Conservation (phyloP, 2,113 vertebrate genomes). For the Sapajus apella region DNA sequence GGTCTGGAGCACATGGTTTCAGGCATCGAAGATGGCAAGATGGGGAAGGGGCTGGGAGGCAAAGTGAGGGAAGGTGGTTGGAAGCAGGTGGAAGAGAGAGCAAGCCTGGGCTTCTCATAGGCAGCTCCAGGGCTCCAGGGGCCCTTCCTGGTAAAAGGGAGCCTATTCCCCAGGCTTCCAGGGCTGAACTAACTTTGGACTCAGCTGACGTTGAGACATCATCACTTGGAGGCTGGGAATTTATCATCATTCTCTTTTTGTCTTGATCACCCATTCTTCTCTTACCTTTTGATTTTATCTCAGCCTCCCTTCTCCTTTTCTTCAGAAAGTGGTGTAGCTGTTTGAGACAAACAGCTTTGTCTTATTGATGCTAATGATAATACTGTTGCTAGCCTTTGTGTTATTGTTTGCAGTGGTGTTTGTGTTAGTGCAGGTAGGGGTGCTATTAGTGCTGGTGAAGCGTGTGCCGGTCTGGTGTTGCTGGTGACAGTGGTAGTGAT, state of each 20-base stretch:
- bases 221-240: neutral
- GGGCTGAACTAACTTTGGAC: neutral
- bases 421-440: neutral
- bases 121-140: fast-evolving
- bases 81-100: neutral
- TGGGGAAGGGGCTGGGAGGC: neutral
- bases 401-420: neutral
- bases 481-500: neutral
- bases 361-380: neutral
- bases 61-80: neutral
- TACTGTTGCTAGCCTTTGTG: neutral
- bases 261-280: neutral
- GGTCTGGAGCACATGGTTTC: no score
- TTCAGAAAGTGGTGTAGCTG: neutral
- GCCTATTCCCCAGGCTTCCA: neutral
- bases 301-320: neutral
- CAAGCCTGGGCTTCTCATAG: neutral
- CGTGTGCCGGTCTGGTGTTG: neutral
- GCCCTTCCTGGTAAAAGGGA: no score
- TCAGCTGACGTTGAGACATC: neutral
- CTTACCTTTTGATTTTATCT: neutral
- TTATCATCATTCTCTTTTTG: neutral
- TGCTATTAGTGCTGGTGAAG: neutral
- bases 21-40: neutral
- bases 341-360: neutral